Evolutionary conservation across 1,140 invertebrate genomes (phyloP).

Genomic region (Cardiocondyla obscurior): DNA sequence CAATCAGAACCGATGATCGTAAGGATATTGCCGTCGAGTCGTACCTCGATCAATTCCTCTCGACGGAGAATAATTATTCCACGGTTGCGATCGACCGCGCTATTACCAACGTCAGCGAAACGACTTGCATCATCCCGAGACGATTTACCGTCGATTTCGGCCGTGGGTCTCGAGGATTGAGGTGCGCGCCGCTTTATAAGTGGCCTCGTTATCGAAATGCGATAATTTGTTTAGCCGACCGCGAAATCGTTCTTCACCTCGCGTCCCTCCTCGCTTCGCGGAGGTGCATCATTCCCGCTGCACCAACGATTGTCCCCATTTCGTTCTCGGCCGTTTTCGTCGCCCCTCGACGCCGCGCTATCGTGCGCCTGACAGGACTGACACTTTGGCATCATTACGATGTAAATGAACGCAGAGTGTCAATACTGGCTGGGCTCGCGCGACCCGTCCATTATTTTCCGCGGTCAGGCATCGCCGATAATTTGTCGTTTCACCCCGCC

Average conservation of each 20-base stretch:
- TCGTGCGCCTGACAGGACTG: conserved; percentile 69
- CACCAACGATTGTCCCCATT: conserved; percentile 36
- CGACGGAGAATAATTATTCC: conserved; percentile 27
- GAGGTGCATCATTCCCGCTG: not conserved
- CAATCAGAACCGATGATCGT: not conserved
- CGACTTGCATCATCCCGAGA: conserved; percentile 29
- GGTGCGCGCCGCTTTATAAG: conserved; percentile 56
- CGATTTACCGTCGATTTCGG: conserved; percentile 10
- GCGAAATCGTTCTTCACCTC: conserved; percentile 58
- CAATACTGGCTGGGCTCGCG: conserved; percentile 59
- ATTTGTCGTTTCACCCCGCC: conserved; percentile 1
- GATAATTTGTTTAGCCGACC: conserved; percentile 73
- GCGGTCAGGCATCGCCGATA: conserved; percentile 50
- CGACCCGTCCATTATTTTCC: conserved; percentile 69
- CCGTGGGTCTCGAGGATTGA: not conserved
- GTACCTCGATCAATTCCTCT: not conserved
- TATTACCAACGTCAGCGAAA: conserved; percentile 32
- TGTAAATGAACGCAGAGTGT: conserved; percentile 71
- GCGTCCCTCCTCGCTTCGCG: not conserved
- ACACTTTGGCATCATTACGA: conserved; percentile 73
- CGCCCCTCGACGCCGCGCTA: conserved; percentile 48
- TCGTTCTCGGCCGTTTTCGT: conserved; percentile 37
- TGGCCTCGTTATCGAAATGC: conserved; percentile 73
- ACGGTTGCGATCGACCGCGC: conserved; percentile 1
- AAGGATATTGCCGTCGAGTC: not conserved